These are phyloP conservation scores for Pogonomyrmex californicus DNA, from an alignment of 1,140 invertebrate species.

Conservation along the genomic window DNA sequence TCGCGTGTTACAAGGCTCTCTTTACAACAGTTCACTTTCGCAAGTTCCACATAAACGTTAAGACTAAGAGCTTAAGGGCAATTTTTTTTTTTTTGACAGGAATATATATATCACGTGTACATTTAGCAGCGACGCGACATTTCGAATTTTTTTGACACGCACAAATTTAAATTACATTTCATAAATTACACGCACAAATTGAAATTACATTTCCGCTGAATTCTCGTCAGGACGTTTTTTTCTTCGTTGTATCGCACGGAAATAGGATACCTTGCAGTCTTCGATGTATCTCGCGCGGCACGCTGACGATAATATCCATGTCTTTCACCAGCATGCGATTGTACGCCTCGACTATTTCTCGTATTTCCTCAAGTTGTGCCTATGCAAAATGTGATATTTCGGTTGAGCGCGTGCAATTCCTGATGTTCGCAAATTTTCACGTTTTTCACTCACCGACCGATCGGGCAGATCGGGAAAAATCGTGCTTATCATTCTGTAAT, in stretches of 20 bases:
- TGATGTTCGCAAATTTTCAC: not conserved
- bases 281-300: slow-evolving; percentile 61
- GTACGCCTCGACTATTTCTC: slow-evolving; percentile 73
- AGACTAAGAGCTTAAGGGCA: not conserved
- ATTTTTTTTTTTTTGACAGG: not conserved
- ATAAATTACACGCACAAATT: too few species aligned
- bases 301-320: slow-evolving; percentile 65
- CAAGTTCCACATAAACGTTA: not conserved
- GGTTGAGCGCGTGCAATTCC: not conserved
- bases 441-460: not conserved
- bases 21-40: not conserved
- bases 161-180: too few species aligned
- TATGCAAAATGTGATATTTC: slow-evolving; percentile 20
- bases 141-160: not conserved
- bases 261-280: slow-evolving; percentile 63
- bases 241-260: slow-evolving; percentile 27
- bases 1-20: not conserved
- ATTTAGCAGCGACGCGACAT: not conserved
- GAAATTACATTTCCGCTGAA: not conserved
- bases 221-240: not conserved
- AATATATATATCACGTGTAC: too few species aligned
- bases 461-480: slow-evolving; percentile 15
- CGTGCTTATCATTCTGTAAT: slow-evolving; percentile 70
- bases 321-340: slow-evolving; percentile 68
- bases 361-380: slow-evolving; percentile 62